Conservation (phyloP, 2,113 vertebrate genomes). For the Eurystomus gularis region DNA sequence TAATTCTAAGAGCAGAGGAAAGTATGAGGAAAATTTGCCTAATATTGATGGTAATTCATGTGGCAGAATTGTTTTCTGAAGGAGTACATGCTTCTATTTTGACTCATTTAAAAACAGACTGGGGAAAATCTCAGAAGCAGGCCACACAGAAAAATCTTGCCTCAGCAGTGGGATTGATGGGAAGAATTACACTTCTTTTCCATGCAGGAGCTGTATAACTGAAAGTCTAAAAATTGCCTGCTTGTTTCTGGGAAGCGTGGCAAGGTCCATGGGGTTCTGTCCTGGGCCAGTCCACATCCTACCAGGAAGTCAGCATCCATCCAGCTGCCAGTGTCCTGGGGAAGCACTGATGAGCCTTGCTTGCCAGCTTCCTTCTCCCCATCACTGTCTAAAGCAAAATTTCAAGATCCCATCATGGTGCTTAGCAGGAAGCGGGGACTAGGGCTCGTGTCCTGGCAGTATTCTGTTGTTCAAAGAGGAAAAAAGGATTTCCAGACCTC, state of each 20-base stretch:
- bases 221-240: not conserved
- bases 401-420: not conserved
- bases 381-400: not conserved
- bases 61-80: not conserved
- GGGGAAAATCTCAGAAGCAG: not conserved
- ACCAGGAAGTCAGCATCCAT: not conserved
- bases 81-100: not conserved
- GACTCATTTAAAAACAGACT: not conserved
- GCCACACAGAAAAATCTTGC: not conserved
- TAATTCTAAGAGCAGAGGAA: not conserved
- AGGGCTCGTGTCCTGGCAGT: not conserved
- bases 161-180: not conserved
- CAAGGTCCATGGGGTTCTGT: not conserved
- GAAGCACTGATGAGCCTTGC: not conserved
- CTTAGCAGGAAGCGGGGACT: not conserved
- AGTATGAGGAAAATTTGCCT: not conserved
- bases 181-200: not conserved
- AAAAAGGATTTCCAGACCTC: not conserved
- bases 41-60: not conserved
- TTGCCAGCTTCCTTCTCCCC: not conserved
- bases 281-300: fast-evolving
- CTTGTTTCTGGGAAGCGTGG: not conserved
- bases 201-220: not conserved
- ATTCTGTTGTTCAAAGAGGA: not conserved
- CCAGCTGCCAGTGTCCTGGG: too few species aligned